Percentiles rank a stretch among this genome's conserved stretches.
These are phyloP conservation scores for Hipposideros armiger DNA, from an alignment of 2,113 vertebrate genomes.

Conservation along the genomic window DNA sequence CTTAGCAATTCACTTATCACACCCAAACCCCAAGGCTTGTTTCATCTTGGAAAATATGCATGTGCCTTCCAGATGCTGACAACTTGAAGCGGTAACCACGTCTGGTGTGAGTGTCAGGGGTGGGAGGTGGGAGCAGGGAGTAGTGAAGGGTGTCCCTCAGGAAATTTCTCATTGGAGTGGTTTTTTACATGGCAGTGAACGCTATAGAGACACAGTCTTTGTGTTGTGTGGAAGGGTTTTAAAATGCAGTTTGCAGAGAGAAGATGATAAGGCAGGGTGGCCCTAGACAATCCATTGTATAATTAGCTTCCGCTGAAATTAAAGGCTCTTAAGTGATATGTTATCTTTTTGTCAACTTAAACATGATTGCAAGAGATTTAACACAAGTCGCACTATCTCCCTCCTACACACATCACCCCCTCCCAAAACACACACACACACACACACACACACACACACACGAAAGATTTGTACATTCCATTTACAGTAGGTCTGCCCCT, in stretches of 20 bases:
- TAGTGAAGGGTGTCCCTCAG: constrained; percentile 76
- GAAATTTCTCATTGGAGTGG: constrained; percentile 81
- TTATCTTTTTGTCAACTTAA: constrained; percentile 71
- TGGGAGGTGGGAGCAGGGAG: not conserved
- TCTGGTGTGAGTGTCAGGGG: constrained; percentile 21
- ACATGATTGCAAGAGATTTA: constrained; percentile 68
- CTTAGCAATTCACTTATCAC: constrained; percentile 82
- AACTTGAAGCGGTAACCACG: constrained; percentile 80
- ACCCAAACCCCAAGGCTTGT: constrained; percentile 81
- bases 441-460: not conserved
- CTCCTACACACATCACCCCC: not conserved
- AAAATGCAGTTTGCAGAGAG: constrained; percentile 81
- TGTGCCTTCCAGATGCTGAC: constrained; percentile 85
- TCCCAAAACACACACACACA: not conserved
- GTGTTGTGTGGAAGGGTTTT: constrained; percentile 83
- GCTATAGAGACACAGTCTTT: constrained; percentile 79
- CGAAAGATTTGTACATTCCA: not conserved
- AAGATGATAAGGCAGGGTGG: constrained; percentile 77
- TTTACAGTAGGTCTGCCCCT: not conserved
- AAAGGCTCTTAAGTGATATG: constrained; percentile 76
- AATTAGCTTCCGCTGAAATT: constrained; percentile 84
- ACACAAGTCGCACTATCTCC: not conserved
- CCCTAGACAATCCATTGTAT: constrained; percentile 67
- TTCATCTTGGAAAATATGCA: constrained; percentile 81
- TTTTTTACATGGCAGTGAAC: constrained; percentile 80